Base-by-base conservation (phyloP, 2,797 vertebrate genomes). In the Sternotherus odoratus region DNA sequence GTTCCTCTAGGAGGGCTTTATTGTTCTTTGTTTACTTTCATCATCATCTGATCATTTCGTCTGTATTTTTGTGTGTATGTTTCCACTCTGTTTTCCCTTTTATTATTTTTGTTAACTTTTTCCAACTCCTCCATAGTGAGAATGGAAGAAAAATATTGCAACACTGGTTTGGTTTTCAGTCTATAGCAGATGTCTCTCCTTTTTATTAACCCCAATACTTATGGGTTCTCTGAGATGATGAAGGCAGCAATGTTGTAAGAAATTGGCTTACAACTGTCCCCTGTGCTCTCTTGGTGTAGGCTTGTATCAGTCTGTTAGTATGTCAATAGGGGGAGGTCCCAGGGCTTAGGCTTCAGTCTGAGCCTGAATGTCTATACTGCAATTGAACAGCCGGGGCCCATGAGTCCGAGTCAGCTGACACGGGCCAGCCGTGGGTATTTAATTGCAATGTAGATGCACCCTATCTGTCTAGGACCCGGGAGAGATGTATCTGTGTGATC, bases 381-480 rank as follows among this genome's bases (percentile, higher is more conserved):
- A 23, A 5, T 66, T 36, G 36, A 66, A 36, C n/a, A 66, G 63
- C n/a, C n/a, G 16, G 39, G 36, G 36, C 66, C 36, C 36, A 69
- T 11, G n/a, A n/a, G 36, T 19, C 36, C 36, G 6, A 69, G 36
- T 39, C n/a, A 69, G 19, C 21, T 69, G 66, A 39, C 36, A 69
- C 10, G 21, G 63, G 66, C 63, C n/a, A 21, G 63, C 63, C 17
- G 9, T 21, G 63, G 30, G 33, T 36, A n/a, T 69, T 69, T 23
- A 69, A 39, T 39, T 69, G n/a, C n/a, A 19, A 10, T 69, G 19
- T 69, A 69, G 66, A 69, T 85, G 83, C 92, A 83, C 94, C 90
- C 72, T 56, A 83, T 93, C 83, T 97, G 91, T 92, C 94, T 91
- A 82, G 94, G 96, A 95, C 78, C 78, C 94, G 91, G 36, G 56